A percentile compares a stretch with the other conserved stretches of the same genome.
These are phyloP conservation scores for Taurulus bubalis DNA, from an alignment of 2,113 vertebrate genomes.

Conservation along the genomic window DNA sequence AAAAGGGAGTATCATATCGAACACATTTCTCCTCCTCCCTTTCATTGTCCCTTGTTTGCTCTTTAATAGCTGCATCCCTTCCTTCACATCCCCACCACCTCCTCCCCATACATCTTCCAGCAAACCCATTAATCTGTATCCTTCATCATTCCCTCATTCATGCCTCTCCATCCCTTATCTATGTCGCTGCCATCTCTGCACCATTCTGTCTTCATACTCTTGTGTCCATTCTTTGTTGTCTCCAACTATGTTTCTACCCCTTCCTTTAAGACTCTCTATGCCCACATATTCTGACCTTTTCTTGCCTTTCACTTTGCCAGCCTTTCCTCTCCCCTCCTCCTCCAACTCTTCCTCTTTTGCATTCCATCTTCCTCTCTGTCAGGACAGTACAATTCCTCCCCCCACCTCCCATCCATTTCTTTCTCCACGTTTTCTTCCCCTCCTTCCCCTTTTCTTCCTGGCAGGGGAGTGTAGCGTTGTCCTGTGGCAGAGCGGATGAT, in stretches of 20 bases:
- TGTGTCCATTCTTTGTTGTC: not conserved
- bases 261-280: not conserved
- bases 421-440: not conserved
- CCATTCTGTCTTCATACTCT: constrained; percentile 37
- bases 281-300: not conserved
- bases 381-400: constrained; percentile 1
- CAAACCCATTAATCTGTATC: constrained; percentile 63
- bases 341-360: not conserved
- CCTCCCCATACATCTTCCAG: constrained; percentile 29
- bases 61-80: constrained; percentile 12
- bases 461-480: constrained; percentile 51
- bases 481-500: constrained; percentile 68
- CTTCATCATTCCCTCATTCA: constrained; percentile 47
- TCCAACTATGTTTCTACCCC: not conserved
- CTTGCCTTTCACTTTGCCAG: not conserved
- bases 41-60: too few relatives aligned
- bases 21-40: too few relatives aligned
- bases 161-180: constrained; percentile 27
- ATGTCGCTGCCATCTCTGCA: constrained; percentile 26
- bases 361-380: constrained; percentile 29
- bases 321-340: not conserved
- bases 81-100: not conserved
- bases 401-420: constrained; percentile 11
- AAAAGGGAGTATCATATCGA: not conserved
- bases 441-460: constrained; percentile 1